Percentiles rank a stretch among this genome's conserved stretches.
phyloP scores from a whole-genome alignment of 2,113 vertebrate genomes.

The Megaceryle torquata region DNA sequence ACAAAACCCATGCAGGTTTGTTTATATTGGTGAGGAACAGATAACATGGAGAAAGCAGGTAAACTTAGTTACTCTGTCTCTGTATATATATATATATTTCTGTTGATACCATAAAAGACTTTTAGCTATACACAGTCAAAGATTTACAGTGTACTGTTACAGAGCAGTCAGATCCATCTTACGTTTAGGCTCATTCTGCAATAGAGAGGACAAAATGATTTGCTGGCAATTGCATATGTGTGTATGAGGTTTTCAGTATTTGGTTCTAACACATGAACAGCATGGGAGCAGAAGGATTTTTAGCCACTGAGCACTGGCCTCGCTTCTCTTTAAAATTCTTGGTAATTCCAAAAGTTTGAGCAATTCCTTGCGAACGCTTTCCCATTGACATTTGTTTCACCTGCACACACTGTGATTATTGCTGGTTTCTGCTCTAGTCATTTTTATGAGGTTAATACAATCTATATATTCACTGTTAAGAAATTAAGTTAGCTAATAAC shows the following conservation, averaged over 20 bases:
- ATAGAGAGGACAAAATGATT: background rate
- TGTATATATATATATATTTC: accelerated
- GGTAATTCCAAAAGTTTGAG: background rate
- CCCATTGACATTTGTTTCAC: background rate
- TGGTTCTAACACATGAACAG: background rate
- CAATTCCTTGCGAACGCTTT: background rate
- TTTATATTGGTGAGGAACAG: background rate
- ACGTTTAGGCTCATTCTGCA: background rate
- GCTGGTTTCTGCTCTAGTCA: background rate
- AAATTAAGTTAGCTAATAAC: background rate
- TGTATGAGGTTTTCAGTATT: background rate
- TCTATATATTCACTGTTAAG: background rate
- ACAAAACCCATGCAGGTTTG: background rate
- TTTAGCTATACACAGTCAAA: background rate
- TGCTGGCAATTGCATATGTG: background rate
- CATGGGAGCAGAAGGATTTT: background rate
- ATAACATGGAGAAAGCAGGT: background rate
- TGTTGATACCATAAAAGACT: background rate
- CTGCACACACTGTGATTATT: accelerated
- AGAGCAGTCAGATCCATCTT: background rate
- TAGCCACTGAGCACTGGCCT: background rate
- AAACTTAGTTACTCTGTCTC: background rate
- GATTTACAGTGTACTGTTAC: background rate
- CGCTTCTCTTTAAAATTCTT: background rate
- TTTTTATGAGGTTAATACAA: background rate